phyloP scores from a whole-genome alignment of 2,888 invertebrate species.

The Schizaphis graminum region DNA sequence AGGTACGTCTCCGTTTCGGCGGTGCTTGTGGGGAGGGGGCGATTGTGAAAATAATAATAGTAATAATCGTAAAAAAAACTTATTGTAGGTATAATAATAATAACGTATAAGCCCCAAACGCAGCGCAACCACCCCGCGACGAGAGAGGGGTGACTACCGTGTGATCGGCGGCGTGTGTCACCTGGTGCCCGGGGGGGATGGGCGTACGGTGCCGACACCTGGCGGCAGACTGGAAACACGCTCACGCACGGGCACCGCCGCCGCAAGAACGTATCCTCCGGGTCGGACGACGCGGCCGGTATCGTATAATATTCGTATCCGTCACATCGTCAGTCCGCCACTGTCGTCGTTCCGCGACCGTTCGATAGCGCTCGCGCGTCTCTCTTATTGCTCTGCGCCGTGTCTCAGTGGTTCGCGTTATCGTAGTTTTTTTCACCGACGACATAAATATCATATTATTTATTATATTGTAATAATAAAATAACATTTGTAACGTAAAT shows the following conservation, averaged over 20 bases:
- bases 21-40: no score
- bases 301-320: slow-evolving; percentile 33
- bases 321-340: slow-evolving; percentile 58
- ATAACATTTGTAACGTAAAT: slow-evolving; percentile 17
- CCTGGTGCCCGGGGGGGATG: slow-evolving; percentile 64
- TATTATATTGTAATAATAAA: not conserved
- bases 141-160: slow-evolving; percentile 55
- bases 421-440: slow-evolving; percentile 27
- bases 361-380: slow-evolving; percentile 29
- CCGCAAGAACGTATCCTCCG: slow-evolving; percentile 63
- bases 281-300: slow-evolving; percentile 53
- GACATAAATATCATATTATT: not conserved
- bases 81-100: slow-evolving; percentile 1
- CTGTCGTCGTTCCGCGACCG: slow-evolving; percentile 58
- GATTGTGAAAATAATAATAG: not conserved
- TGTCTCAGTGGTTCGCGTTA: slow-evolving; percentile 30
- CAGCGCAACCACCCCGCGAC: not conserved
- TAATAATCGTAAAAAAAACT: not conserved
- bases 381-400: not conserved
- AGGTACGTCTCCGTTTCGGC: slow-evolving; percentile 10
- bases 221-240: slow-evolving; percentile 63
- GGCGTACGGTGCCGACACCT: slow-evolving; percentile 65
- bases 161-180: slow-evolving; percentile 40
- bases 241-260: slow-evolving; percentile 42
- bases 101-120: not conserved